A percentile compares a stretch with the other conserved stretches of the same genome.
Conservation (phyloP, 2,113 vertebrate species). For the Dicrurus megarhynchus region DNA sequence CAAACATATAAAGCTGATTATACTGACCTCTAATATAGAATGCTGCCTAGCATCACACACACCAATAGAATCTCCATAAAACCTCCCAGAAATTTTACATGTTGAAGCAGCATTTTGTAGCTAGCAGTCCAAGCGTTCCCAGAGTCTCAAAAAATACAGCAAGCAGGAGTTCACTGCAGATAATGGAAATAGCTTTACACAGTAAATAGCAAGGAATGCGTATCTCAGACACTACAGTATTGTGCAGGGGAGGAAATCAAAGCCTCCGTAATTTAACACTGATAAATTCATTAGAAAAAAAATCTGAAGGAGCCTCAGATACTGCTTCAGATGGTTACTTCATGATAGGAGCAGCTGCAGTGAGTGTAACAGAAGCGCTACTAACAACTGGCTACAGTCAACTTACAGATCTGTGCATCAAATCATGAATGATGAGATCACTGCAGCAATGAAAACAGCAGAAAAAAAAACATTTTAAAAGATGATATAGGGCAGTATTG, state of each 20-base stretch:
- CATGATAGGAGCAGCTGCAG: background rate
- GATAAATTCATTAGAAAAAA: background rate
- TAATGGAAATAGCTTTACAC: background rate
- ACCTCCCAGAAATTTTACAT: background rate
- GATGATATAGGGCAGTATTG: background rate
- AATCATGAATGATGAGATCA: conserved; percentile 1
- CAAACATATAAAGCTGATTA: background rate
- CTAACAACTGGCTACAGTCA: background rate
- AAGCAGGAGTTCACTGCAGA: background rate
- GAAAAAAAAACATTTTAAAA: background rate
- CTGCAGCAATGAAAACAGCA: conserved; percentile 14
- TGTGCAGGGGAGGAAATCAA: background rate
- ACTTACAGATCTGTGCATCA: background rate
- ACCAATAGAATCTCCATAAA: background rate
- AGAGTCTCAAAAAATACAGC: background rate
- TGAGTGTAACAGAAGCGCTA: background rate
- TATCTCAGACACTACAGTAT: background rate
- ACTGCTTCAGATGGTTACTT: background rate
- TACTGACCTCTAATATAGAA: background rate
- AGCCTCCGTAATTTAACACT: background rate
- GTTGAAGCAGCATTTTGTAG: background rate
- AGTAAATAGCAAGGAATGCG: background rate
- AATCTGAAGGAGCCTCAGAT: background rate
- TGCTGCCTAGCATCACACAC: background rate
- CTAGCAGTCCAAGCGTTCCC: background rate